These are phyloP conservation scores for Catagonus wagneri DNA, from an alignment of 2,113 vertebrate genomes.

Conservation along the genomic window DNA sequence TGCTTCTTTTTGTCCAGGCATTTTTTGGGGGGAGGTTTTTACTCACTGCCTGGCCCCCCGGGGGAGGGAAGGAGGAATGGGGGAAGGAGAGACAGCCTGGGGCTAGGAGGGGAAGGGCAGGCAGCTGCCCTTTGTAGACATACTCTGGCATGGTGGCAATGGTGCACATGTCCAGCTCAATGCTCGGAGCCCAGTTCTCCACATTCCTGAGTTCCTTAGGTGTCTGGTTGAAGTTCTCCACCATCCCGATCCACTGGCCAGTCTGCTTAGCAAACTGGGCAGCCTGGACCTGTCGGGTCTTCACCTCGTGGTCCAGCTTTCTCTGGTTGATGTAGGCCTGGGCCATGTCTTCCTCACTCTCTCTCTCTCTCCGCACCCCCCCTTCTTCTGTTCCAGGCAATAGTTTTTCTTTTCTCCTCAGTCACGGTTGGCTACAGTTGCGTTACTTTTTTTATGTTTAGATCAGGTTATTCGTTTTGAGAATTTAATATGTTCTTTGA, in stretches of 20 bases:
- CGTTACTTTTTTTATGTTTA: background rate
- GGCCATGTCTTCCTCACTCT: too few species aligned
- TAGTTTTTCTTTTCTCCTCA: too few species aligned
- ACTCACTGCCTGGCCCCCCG: slow-evolving; percentile 24
- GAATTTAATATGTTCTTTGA: slow-evolving; percentile 42
- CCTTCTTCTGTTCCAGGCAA: too few species aligned
- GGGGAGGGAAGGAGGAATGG: background rate
- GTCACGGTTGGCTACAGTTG: too few species aligned
- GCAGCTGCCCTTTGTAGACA: slow-evolving; percentile 95
- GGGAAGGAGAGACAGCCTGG: too few species aligned
- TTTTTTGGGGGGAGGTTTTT: slow-evolving; percentile 51
- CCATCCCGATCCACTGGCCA: slow-evolving; percentile 97
- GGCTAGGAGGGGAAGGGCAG: slow-evolving; percentile 87
- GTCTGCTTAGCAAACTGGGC: slow-evolving; percentile 97
- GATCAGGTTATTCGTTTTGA: slow-evolving; percentile 55
- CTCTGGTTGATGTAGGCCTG: slow-evolving; percentile 97
- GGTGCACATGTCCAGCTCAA: slow-evolving; percentile 98
- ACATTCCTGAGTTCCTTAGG: slow-evolving; percentile 98
- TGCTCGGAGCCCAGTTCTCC: slow-evolving; percentile 98
- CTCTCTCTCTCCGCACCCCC: too few species aligned
- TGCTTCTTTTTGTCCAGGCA: too few species aligned
- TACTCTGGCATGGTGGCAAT: slow-evolving; percentile 96
- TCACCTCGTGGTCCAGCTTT: slow-evolving; percentile 97
- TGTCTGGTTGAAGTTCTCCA: slow-evolving; percentile 98
- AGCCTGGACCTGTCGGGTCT: slow-evolving; percentile 95